These are phyloP conservation scores for Philonicus albiceps DNA, from an alignment of 2,888 invertebrate genomes.

Conservation along the genomic window DNA sequence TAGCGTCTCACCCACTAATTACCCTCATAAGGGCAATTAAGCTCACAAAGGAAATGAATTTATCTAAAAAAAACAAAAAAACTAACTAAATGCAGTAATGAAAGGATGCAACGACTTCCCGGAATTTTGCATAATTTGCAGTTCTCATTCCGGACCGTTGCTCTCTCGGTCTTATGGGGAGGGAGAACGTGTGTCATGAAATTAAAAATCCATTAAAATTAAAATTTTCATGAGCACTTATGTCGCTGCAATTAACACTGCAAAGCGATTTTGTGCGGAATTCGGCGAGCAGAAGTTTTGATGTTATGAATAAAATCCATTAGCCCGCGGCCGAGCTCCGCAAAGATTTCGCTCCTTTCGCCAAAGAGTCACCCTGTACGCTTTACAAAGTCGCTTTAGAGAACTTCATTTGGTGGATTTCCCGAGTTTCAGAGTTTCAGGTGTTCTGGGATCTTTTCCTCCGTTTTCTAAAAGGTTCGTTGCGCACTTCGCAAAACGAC, in stretches of 20 bases:
- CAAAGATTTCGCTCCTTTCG: neutral
- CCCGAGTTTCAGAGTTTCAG: neutral
- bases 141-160: neutral
- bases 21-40: conserved; percentile 31
- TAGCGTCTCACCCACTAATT: neutral
- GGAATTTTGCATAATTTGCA: conserved; percentile 4
- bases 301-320: conserved; percentile 1
- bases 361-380: neutral
- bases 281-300: neutral
- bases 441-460: neutral
- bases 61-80: conserved; percentile 28
- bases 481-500: neutral
- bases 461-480: neutral
- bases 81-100: conserved; percentile 27
- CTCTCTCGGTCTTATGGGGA: neutral
- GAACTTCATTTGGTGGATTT: neutral
- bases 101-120: conserved; percentile 18
- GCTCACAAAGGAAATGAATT: conserved; percentile 28
- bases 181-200: neutral
- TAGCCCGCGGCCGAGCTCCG: neutral
- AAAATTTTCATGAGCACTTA: conserved; percentile 34
- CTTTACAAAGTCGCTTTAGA: neutral
- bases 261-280: neutral
- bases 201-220: conserved; percentile 35
- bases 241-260: conserved; percentile 17